These are phyloP conservation scores for Torymus aiolomorphi DNA, from an alignment of 2,888 invertebrate genomes.

Conservation along the genomic window DNA sequence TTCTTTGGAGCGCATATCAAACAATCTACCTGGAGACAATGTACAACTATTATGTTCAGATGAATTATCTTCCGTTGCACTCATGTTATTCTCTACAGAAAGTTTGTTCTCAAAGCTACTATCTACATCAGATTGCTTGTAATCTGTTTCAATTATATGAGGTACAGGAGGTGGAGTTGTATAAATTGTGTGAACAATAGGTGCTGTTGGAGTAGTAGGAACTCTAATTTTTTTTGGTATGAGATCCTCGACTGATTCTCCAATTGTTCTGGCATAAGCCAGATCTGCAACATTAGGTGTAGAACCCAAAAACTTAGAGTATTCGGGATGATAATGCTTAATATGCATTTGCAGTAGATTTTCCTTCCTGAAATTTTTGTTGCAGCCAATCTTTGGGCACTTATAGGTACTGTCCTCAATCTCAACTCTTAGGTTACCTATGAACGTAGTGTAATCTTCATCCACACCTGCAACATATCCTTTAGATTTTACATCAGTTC, in stretches of 20 bases:
- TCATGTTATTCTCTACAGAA: constrained; percentile 28
- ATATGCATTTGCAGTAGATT: constrained; percentile 94
- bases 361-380: constrained; percentile 93
- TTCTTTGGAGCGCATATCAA: constrained; percentile 72
- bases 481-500: constrained; percentile 6
- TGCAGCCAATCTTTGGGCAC: constrained; percentile 90
- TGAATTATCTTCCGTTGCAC: constrained; percentile 47
- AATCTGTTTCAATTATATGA: constrained; percentile 63
- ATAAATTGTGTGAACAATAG: constrained; percentile 11
- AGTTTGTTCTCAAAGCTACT: constrained; percentile 64
- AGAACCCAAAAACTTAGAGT: constrained; percentile 84
- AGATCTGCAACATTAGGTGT: constrained; percentile 92
- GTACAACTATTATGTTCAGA: constrained; percentile 65
- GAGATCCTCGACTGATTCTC: constrained; percentile 77
- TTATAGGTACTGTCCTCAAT: constrained; percentile 82
- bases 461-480: constrained; percentile 26
- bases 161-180: background rate
- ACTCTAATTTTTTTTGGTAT: constrained; percentile 71
- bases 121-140: constrained; percentile 59
- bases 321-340: constrained; percentile 93
- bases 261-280: constrained; percentile 87
- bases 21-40: constrained; percentile 71
- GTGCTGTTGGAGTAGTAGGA: constrained; percentile 19
- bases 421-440: constrained; percentile 77
- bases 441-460: constrained; percentile 73